phyloP scores from a whole-genome alignment of 2,113 vertebrate species.

The Gallinago paraguaiae region DNA sequence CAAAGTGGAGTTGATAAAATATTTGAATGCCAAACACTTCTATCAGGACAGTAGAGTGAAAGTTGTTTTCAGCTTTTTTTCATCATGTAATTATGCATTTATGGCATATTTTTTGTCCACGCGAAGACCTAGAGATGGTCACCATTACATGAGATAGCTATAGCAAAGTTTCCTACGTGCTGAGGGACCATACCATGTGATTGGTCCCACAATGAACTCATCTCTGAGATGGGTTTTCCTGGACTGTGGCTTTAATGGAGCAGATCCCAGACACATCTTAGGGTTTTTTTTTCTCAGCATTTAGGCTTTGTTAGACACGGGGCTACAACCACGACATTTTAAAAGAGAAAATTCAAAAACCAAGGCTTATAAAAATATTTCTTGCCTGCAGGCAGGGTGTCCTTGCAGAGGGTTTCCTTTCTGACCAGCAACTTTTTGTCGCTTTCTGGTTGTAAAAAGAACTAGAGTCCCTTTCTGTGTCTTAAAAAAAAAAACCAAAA shows the following conservation, averaged over 20 bases:
- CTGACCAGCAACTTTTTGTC: neutral
- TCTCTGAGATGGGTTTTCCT: neutral
- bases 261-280: neutral
- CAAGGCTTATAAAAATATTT: neutral
- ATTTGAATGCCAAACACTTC: neutral
- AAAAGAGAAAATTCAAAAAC: neutral
- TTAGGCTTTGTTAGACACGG: neutral
- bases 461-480: neutral
- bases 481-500: neutral
- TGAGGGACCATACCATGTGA: rapidly evolving
- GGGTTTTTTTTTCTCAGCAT: neutral
- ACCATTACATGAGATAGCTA: neutral
- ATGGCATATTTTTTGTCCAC: neutral
- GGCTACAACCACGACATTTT: neutral
- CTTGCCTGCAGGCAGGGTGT: neutral
- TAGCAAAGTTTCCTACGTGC: neutral
- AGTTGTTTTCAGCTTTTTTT: neutral
- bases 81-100: neutral
- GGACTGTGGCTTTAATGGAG: neutral
- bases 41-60: neutral
- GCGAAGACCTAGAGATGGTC: neutral
- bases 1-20: neutral
- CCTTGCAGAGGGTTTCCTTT: neutral
- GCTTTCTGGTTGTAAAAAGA: neutral
- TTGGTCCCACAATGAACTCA: neutral